These are phyloP conservation scores for Schizopygopsis malacanthus DNA, from an alignment of 2,797 vertebrate genomes.

Conservation along the genomic window DNA sequence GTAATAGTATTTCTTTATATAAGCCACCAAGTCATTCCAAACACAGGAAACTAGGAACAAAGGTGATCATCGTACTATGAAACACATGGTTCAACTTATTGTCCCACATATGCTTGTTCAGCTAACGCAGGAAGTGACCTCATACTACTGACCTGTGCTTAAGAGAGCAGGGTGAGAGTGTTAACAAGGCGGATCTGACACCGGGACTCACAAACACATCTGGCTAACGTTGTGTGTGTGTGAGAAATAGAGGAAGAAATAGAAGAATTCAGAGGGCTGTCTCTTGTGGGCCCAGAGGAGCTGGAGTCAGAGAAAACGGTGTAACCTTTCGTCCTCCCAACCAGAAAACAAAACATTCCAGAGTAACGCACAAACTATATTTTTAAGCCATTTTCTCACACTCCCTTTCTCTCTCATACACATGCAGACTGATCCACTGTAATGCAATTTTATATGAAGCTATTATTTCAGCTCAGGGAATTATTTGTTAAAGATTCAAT, in stretches of 20 bases:
- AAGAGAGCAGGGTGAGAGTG: background rate
- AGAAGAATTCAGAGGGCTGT: conserved; percentile 20
- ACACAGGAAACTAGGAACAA: conserved; percentile 14
- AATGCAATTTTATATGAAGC: too few relatives aligned
- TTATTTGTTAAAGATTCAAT: too few relatives aligned
- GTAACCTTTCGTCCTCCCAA: conserved; percentile 56
- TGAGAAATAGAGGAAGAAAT: background rate
- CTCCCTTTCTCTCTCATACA: conserved; percentile 34
- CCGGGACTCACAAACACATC: conserved; percentile 24
- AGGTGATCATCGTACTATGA: background rate
- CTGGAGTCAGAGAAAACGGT: conserved; percentile 46
- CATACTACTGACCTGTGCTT: conserved; percentile 46
- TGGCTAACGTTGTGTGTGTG: background rate
- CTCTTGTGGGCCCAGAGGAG: conserved; percentile 33
- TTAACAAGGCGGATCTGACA: background rate
- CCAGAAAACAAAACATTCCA: conserved; percentile 75
- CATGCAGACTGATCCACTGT: background rate
- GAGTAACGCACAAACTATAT: conserved; percentile 12
- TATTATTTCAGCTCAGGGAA: too few relatives aligned
- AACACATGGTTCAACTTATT: conserved; percentile 50
- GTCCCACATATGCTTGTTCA: conserved; percentile 16
- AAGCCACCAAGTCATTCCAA: conserved; percentile 2
- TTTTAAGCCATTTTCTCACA: conserved; percentile 55
- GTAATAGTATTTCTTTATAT: background rate
- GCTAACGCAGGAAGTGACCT: conserved; percentile 53